phyloP scores from a whole-genome alignment of 2,797 vertebrate species.

The Gymnoscopelus microlampas region DNA sequence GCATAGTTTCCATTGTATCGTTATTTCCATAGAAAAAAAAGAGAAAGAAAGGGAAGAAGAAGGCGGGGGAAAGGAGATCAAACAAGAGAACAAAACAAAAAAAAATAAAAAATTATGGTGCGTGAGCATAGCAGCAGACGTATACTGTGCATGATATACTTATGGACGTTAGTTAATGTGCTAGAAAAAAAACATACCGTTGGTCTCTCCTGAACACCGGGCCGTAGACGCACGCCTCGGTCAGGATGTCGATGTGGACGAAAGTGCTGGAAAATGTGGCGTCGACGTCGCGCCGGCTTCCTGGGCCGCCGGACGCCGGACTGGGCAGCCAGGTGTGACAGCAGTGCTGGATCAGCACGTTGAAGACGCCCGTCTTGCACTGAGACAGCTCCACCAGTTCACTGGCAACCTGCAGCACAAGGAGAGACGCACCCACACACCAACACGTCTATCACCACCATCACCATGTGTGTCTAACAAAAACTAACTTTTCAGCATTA shows the following conservation, averaged over 20 bases:
- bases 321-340: conserved; percentile 86
- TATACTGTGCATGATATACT: not conserved
- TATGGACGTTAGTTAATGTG: no score
- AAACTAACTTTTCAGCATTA: no score
- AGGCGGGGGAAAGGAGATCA: no score
- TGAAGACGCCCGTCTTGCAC: conserved; percentile 90
- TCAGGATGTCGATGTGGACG: conserved; percentile 83
- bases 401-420: conserved; percentile 80
- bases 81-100: no score
- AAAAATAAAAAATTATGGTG: no score
- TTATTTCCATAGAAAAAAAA: no score
- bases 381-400: conserved; percentile 89
- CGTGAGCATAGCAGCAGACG: no score
- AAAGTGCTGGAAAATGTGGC: conserved; percentile 78
- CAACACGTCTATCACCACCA: not conserved
- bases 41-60: no score
- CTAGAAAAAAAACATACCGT: conserved; percentile 75
- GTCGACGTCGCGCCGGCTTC: conserved; percentile 35
- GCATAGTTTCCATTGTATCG: no score
- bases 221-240: conserved; percentile 91
- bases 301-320: conserved; percentile 17
- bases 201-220: conserved; percentile 93
- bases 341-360: conserved; percentile 87
- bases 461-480: no score
- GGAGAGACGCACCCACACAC: conserved; percentile 13